Conservation (phyloP, 2,113 vertebrate species). For the Suncus etruscus region DNA sequence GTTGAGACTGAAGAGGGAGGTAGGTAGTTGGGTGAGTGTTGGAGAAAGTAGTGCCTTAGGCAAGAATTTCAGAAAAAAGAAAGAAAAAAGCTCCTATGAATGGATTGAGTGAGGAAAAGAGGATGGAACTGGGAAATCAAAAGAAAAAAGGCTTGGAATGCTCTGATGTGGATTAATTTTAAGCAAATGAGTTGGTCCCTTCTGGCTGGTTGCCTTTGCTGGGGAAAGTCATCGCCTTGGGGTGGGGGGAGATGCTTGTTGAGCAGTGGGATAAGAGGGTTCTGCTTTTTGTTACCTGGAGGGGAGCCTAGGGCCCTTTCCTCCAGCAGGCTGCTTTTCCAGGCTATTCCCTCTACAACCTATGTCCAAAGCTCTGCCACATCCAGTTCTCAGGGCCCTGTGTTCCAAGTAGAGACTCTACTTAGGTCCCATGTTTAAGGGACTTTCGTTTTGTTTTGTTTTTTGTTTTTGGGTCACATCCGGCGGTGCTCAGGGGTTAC, state of each 20-base stretch:
- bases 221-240: background rate
- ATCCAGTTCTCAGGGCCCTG: background rate
- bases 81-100: background rate
- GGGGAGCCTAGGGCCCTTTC: background rate
- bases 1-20: background rate
- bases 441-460: too few relatives aligned
- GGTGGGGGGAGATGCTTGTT: background rate
- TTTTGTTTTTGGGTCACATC: background rate
- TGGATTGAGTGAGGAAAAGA: background rate
- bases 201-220: background rate
- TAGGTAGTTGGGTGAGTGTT: background rate
- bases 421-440: background rate
- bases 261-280: background rate
- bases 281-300: background rate
- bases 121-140: conserved; percentile 15
- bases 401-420: background rate
- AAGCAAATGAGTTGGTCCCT: background rate
- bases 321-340: background rate
- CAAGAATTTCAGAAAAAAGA: background rate
- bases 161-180: conserved; percentile 24
- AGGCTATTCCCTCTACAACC: background rate
- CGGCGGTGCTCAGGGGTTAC: background rate
- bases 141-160: conserved; percentile 43
- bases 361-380: background rate
- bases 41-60: background rate